Conservation (phyloP, 2,113 vertebrate species). For the Tychaedon coryphoeus region DNA sequence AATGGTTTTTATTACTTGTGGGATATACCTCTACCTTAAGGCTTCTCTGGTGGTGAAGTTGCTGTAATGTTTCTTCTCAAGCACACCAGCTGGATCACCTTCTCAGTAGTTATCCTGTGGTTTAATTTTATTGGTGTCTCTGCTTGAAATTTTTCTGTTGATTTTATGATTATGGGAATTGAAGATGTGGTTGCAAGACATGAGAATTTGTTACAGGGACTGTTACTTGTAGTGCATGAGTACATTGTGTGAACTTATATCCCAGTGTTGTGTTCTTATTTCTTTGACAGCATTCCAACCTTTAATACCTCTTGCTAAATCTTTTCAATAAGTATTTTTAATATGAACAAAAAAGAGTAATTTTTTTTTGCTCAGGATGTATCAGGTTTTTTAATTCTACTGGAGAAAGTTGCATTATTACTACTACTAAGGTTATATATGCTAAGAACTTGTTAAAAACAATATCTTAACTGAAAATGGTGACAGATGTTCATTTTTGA, state of each 20-base stretch:
- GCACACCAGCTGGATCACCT: neutral
- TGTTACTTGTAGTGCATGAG: rapidly evolving
- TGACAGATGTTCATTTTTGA: neutral
- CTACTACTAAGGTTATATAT: neutral
- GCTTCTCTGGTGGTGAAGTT: neutral
- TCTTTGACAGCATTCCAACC: neutral
- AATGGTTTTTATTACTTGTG: neutral
- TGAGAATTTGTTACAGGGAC: neutral
- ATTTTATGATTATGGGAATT: neutral
- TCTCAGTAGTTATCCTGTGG: neutral
- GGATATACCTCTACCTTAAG: neutral
- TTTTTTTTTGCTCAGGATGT: neutral
- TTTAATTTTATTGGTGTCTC: neutral
- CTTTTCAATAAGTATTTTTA: neutral
- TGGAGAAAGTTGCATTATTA: neutral
- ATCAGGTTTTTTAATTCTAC: neutral
- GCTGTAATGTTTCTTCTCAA: neutral
- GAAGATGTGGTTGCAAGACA: neutral
- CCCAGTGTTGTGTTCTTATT: neutral
- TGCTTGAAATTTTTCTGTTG: neutral
- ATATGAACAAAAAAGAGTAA: neutral
- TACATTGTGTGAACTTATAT: neutral
- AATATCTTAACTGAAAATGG: neutral
- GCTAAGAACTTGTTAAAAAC: neutral
- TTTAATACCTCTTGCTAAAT: neutral